Conservation (phyloP, 2,888 invertebrate genomes). For the Coenonympha arcania region DNA sequence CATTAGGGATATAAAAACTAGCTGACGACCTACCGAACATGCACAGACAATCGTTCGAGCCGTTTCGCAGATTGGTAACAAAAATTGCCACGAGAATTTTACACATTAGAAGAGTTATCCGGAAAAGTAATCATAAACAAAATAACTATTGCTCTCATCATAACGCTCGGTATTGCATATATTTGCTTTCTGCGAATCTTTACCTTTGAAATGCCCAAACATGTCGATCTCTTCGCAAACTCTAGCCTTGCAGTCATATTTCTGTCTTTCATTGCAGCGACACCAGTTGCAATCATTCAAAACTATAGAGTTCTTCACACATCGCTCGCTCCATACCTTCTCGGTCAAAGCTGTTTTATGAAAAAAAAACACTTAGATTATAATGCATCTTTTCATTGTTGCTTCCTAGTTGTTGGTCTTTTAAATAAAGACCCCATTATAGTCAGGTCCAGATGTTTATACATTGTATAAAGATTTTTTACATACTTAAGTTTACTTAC, state of each 20-base stretch:
- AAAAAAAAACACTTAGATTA: background rate
- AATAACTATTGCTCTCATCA: too few relatives aligned
- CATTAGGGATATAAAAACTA: too few relatives aligned
- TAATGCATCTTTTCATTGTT: too few relatives aligned
- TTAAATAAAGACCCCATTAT: too few relatives aligned
- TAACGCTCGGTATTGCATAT: background rate
- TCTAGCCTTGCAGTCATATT: constrained; percentile 45
- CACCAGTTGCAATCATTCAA: constrained; percentile 67
- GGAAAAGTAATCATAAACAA: too few relatives aligned
- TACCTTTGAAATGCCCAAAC: constrained; percentile 66
- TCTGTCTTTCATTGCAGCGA: constrained; percentile 32
- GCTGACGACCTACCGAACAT: too few relatives aligned
- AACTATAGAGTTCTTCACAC: constrained; percentile 32
- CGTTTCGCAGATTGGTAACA: too few relatives aligned
- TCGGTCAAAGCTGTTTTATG: constrained; percentile 35
- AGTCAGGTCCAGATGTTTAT: too few relatives aligned
- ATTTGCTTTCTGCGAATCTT: background rate
- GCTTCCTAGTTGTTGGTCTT: too few relatives aligned
- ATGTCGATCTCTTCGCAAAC: constrained; percentile 47
- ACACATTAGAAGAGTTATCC: too few relatives aligned
- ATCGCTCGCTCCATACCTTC: constrained; percentile 39
- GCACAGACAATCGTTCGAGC: too few relatives aligned
- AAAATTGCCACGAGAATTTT: too few relatives aligned
- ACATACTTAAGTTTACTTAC: constrained; percentile 33
- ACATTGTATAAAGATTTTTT: background rate